phyloP scores from a whole-genome alignment of 2,888 invertebrate species.

The Ecliptopera silaceata region DNA sequence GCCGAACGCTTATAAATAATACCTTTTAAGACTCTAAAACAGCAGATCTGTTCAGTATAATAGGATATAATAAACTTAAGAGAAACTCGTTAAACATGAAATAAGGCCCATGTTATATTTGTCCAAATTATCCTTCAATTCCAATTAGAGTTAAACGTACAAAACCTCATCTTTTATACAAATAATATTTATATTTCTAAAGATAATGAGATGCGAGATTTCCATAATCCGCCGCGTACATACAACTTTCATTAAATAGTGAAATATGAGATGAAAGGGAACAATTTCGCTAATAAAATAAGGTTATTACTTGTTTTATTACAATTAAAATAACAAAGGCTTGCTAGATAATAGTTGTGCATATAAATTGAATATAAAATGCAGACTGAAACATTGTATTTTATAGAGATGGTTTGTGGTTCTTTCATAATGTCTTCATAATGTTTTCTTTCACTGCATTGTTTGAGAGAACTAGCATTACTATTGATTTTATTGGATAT shows the following conservation, averaged over 20 bases:
- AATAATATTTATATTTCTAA: background rate
- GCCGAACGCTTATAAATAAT: no score
- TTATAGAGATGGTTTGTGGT: no score
- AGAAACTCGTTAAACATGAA: no score
- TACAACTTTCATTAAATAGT: constrained; percentile 13
- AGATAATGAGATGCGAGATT: background rate
- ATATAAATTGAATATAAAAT: constrained; percentile 9
- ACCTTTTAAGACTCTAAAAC: no score
- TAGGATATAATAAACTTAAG: no score
- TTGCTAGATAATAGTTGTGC: constrained; percentile 2
- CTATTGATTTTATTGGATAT: no score
- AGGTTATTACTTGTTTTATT: constrained; percentile 31
- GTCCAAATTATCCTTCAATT: background rate
- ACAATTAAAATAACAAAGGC: constrained; percentile 34
- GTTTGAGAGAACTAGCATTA: no score
- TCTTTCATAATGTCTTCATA: no score
- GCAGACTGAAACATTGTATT: background rate
- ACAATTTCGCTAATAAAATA: constrained; percentile 22
- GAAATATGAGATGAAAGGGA: constrained; percentile 23
- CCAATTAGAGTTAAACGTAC: background rate
- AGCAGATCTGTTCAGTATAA: no score
- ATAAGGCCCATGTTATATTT: background rate
- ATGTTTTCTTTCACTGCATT: no score
- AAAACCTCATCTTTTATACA: background rate
- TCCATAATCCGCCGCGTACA: constrained; percentile 1